Base-by-base conservation (phyloP, 2,797 vertebrate genomes). In the Enteromius argenteus region DNA sequence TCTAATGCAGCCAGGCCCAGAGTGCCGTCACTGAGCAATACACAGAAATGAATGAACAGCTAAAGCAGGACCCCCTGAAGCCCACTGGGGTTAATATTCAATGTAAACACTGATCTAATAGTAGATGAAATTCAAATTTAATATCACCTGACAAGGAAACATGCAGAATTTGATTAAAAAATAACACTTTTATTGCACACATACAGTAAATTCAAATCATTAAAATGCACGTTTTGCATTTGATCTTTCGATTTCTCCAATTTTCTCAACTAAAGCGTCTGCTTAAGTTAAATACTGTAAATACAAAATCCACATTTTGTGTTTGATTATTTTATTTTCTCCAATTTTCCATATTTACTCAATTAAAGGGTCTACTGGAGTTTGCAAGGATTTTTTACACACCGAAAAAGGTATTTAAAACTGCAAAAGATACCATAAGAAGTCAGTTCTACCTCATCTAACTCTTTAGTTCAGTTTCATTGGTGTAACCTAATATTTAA, bases 1-100 rank as follows among this genome's bases (percentile, higher is more conserved):
- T 91, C 80, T 27, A 42, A 77, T 78, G 64, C 91, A 90, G 89
- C 82, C 87, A 89, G 89, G 89, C 85, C 87, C 80, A 60, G 86
- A 92, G 93, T 89, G 91, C 83, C 88, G 90, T 90, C 90, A 89
- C 87, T 85, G 90, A 87, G 79, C 77, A 69, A 32, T 46, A 86
- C 90, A 86, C 84, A 86, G 90, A 85, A 87, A 83, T 84, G 87
- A 85, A 72, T 90, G 80, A 89, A 75, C 85, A 80, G 30, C 87
- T 49, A 81, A 80, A 89, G 87, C 86, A 81, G 56, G 84, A 86
- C 73, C 87, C 85, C 79, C 86, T 76, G 73, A 81, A 74, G 74
- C 56, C 60, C 68, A 60, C 79, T 69, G 86, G 83, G 35, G 58
- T 84, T 51, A 80, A 19, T 35, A 69, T 49, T 74, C 67, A 76